Conservation (phyloP, 1,140 invertebrate genomes). For the Drosophila trapezifrons region DNA sequence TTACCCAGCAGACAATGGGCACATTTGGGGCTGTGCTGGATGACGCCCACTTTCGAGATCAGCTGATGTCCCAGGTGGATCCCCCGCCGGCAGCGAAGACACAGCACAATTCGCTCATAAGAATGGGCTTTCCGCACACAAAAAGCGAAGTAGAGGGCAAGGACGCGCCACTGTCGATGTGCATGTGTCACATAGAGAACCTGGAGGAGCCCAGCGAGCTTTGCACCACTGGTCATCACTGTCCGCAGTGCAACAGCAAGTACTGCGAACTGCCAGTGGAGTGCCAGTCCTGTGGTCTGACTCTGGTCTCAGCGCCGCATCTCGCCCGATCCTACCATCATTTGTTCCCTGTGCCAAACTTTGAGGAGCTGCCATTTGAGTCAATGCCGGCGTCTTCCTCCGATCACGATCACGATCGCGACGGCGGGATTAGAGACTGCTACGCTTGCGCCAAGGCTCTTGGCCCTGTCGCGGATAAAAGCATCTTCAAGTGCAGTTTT, state of each 20-base stretch:
- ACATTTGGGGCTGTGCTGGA: conserved; percentile 88
- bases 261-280: conserved; percentile 99
- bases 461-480: conserved; percentile 87
- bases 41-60: conserved; percentile 94
- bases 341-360: conserved; percentile 95
- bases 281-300: conserved; percentile 97
- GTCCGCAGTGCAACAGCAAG: conserved; percentile 97
- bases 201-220: conserved; percentile 87
- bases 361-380: conserved; percentile 88
- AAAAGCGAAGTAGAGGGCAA: conserved; percentile 85
- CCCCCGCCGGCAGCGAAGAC: conserved; percentile 93
- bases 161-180: conserved; percentile 90
- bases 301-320: conserved; percentile 98
- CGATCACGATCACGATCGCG: conserved; percentile 41
- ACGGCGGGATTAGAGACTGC: conserved; percentile 84
- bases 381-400: conserved; percentile 84
- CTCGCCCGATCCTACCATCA: conserved; percentile 98
- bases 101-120: conserved; percentile 93
- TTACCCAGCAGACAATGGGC: conserved; percentile 90
- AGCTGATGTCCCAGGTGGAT: conserved; percentile 91
- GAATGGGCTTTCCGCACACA: conserved; percentile 95
- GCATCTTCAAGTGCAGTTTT: conserved; percentile 91
- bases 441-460: conserved; percentile 90
- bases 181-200: conserved; percentile 95
- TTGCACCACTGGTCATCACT: conserved; percentile 93